phyloP scores from a whole-genome alignment of 2,113 vertebrate species.

The Colossoma macropomum region DNA sequence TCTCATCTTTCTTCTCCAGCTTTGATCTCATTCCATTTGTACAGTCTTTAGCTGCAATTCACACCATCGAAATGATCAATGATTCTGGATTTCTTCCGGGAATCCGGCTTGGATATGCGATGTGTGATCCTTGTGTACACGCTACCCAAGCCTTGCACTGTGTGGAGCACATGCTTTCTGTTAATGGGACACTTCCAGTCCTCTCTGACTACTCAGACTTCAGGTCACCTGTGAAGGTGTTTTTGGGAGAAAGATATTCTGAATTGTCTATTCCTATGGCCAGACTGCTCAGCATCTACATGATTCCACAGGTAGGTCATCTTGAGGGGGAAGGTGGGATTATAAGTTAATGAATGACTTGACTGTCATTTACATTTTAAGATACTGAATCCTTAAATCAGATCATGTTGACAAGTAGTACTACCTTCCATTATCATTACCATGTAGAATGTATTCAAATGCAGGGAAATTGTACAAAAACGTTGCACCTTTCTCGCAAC shows the following conservation, averaged over 20 bases:
- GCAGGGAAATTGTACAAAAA: too few species aligned
- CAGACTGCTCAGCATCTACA: slow-evolving; percentile 66
- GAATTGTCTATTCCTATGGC: slow-evolving; percentile 70
- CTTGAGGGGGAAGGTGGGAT: too few species aligned
- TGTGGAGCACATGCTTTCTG: slow-evolving; percentile 58
- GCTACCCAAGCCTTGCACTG: slow-evolving; percentile 65
- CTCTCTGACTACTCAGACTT: slow-evolving; percentile 57
- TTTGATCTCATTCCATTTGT: slow-evolving; percentile 60
- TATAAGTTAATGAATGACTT: too few species aligned
- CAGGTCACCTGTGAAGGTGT: slow-evolving; percentile 62
- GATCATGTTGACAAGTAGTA: too few species aligned
- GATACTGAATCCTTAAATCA: too few species aligned
- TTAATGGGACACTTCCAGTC: slow-evolving; percentile 45
- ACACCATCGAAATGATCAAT: slow-evolving; percentile 67
- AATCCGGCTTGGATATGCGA: too few species aligned
- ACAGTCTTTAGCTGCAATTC: slow-evolving; percentile 60
- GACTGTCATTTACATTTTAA: too few species aligned
- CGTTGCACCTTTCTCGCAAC: neutral
- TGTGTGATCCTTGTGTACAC: slow-evolving; percentile 66
- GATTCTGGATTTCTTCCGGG: too few species aligned
- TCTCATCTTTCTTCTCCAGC: slow-evolving; percentile 47
- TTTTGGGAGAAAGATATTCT: slow-evolving; percentile 71
- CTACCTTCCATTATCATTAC: too few species aligned
- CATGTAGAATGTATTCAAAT: too few species aligned
- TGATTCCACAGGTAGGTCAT: slow-evolving; percentile 68